Conservation (phyloP, 2,113 vertebrate genomes). For the Aepyceros melampus region DNA sequence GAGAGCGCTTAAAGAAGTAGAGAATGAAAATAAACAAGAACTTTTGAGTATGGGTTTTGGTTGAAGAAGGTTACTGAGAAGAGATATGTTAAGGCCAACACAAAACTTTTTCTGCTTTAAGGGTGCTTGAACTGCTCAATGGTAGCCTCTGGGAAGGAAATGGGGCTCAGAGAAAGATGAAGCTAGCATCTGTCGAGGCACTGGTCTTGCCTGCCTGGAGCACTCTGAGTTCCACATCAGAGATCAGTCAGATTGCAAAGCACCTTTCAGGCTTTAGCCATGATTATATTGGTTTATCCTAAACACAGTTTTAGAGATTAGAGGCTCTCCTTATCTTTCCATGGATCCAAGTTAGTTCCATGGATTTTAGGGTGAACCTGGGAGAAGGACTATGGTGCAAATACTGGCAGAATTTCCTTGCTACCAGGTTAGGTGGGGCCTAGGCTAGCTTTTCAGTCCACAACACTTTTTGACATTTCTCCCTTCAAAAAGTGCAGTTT, state of each 20-base stretch:
- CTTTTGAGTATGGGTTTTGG: neutral
- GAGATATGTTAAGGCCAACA: neutral
- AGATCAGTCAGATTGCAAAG: neutral
- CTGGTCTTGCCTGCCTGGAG: neutral
- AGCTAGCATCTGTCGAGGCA: neutral
- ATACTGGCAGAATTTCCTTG: neutral
- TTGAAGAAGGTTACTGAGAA: neutral
- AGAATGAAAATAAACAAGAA: neutral
- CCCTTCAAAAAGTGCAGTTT: neutral
- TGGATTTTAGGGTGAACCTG: neutral
- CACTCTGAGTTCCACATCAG: accelerated
- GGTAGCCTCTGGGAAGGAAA: neutral
- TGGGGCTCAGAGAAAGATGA: neutral
- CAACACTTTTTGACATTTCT: neutral
- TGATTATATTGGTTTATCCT: too few relatives aligned
- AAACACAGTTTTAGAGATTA: neutral
- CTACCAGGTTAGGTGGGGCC: neutral
- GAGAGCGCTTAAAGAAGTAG: neutral
- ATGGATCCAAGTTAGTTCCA: neutral
- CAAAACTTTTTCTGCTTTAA: neutral
- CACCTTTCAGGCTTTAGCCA: neutral
- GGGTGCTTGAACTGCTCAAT: neutral
- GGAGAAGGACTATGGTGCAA: neutral
- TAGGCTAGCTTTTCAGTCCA: neutral
- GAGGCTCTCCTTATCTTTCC: neutral